Percentiles rank a stretch among this genome's conserved stretches.
Evolutionary conservation across 1,140 invertebrate genomes (phyloP).

Genomic region (Euwallacea similis): DNA sequence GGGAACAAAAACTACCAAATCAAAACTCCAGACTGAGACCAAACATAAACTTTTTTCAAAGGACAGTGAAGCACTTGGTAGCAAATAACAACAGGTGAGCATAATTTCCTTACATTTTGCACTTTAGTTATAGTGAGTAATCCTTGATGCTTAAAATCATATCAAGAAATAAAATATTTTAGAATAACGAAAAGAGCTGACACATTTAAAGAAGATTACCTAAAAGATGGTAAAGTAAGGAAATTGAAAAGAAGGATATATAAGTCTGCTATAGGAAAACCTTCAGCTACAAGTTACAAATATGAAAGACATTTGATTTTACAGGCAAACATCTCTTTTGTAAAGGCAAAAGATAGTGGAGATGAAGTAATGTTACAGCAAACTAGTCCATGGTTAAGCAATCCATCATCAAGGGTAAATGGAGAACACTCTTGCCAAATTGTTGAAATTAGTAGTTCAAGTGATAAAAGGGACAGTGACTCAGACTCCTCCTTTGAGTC

Average conservation of each 20-base stretch:
- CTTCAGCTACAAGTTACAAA: not conserved
- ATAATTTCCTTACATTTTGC: too few species aligned
- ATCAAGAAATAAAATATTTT: too few species aligned
- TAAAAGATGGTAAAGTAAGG: constrained; percentile 10
- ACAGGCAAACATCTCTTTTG: not conserved
- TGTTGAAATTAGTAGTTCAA: not conserved
- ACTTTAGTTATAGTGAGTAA: too few species aligned
- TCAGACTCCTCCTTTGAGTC: not conserved
- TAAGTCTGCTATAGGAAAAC: not conserved
- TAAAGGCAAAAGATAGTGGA: not conserved
- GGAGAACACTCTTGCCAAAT: not conserved
- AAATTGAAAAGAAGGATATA: not conserved
- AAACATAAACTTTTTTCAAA: constrained; percentile 23
- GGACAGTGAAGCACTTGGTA: constrained; percentile 19
- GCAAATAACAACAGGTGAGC: constrained; percentile 4
- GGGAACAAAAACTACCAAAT: constrained; percentile 5
- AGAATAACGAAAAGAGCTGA: too few species aligned
- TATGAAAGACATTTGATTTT: not conserved
- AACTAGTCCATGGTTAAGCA: not conserved
- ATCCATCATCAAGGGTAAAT: not conserved
- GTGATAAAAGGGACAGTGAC: not conserved
- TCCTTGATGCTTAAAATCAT: too few species aligned
- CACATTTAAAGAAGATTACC: too few species aligned
- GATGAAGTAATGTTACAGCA: not conserved
- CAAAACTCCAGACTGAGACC: constrained; percentile 11